These are phyloP conservation scores for Novumbra hubbsi DNA, from an alignment of 2,797 vertebrate genomes.

Conservation along the genomic window DNA sequence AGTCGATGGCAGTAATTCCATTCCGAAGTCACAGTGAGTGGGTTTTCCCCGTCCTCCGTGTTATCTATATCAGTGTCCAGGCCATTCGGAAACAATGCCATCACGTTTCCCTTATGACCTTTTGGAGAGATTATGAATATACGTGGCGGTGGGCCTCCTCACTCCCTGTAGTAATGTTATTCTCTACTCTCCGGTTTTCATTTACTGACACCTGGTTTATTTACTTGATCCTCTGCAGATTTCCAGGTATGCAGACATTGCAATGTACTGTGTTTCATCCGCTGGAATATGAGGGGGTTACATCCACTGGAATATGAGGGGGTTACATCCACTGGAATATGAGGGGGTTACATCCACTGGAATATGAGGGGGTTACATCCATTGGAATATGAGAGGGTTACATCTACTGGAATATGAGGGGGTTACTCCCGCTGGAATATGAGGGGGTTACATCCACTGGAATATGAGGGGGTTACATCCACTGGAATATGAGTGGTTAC, in stretches of 20 bases:
- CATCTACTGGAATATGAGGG: no score
- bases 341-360: no score
- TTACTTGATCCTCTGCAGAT: not conserved
- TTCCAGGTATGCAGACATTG: not conserved
- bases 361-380: no score
- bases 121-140: slow-evolving; percentile 11
- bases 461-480: no score
- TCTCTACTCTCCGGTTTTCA: not conserved
- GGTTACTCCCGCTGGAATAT: no score
- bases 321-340: no score
- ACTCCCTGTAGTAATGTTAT: not conserved
- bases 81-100: slow-evolving; percentile 21
- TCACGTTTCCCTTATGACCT: slow-evolving; percentile 27
- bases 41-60: slow-evolving; percentile 45
- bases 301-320: no score
- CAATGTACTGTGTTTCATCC: no score
- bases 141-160: not conserved
- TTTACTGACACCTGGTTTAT: not conserved
- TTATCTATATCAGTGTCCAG: slow-evolving; percentile 43
- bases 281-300: no score
- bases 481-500: no score
- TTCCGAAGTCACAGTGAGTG: slow-evolving; percentile 45
- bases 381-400: no score
- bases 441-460: no score
- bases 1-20: slow-evolving; percentile 62